phyloP scores from a whole-genome alignment of 2,797 vertebrate genomes.

The Argya squamiceps region DNA sequence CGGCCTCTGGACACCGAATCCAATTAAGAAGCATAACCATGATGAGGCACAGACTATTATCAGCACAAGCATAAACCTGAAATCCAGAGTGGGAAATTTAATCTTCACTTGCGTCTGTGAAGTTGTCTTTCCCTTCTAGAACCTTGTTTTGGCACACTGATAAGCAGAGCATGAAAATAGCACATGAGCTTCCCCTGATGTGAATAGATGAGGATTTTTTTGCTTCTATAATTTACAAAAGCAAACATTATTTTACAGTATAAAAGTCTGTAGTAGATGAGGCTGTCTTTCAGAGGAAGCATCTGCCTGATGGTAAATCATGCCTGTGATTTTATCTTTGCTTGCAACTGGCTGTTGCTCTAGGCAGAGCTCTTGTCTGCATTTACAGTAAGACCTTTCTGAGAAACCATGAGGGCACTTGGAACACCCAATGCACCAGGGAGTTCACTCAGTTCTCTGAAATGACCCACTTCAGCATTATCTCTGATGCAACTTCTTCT shows the following conservation, averaged over 20 bases:
- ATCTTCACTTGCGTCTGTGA: neutral
- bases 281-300: neutral
- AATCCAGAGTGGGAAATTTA: neutral
- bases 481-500: conserved; percentile 52
- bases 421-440: conserved; percentile 5
- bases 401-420: conserved; percentile 39
- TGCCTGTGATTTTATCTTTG: neutral
- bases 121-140: neutral
- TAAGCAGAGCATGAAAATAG: neutral
- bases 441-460: conserved; percentile 14
- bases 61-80: neutral
- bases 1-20: neutral
- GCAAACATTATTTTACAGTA: neutral
- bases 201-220: neutral
- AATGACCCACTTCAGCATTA: conserved; percentile 19
- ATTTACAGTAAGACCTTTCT: conserved; percentile 41
- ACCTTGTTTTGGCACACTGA: neutral
- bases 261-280: neutral
- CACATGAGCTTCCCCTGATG: neutral
- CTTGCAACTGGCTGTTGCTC: neutral
- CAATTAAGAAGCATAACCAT: neutral
- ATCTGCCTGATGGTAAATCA: neutral
- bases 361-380: neutral
- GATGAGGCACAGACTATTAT: neutral
- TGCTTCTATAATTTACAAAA: neutral